Conservation (phyloP, 2,888 invertebrate genomes). For the Vannuccia rotundouncinata region DNA sequence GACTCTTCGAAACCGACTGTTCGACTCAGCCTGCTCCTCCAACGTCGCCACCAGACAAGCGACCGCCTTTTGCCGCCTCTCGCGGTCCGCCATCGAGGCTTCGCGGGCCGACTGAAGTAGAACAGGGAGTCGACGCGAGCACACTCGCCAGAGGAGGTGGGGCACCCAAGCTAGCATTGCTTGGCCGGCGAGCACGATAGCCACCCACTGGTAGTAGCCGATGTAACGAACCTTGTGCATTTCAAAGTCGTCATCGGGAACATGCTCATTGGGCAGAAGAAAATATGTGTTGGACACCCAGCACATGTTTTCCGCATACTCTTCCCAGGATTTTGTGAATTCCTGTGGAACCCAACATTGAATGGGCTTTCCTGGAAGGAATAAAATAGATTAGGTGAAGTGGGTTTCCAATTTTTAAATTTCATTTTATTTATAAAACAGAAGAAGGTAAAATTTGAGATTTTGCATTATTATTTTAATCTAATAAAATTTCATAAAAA, state of each 20-base stretch:
- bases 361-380: too few species aligned
- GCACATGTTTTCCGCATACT: slow-evolving; percentile 39
- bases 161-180: slow-evolving; percentile 38
- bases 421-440: too few species aligned
- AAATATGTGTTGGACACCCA: slow-evolving; percentile 40
- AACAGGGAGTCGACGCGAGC: slow-evolving; percentile 35
- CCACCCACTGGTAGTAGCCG: slow-evolving; percentile 39
- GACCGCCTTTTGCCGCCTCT: slow-evolving; percentile 35
- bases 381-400: too few species aligned
- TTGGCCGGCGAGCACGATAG: slow-evolving; percentile 38
- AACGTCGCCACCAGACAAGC: slow-evolving; percentile 36
- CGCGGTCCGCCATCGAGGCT: slow-evolving; percentile 37
- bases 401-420: too few species aligned
- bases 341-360: slow-evolving; percentile 40
- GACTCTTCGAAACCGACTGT: slow-evolving; percentile 31
- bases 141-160: slow-evolving; percentile 37
- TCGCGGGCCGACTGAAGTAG: slow-evolving; percentile 37
- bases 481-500: too few species aligned
- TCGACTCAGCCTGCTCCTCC: slow-evolving; percentile 38
- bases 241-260: slow-evolving; percentile 32
- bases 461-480: too few species aligned
- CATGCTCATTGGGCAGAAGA: slow-evolving; percentile 35
- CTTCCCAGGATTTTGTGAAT: slow-evolving; percentile 40
- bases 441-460: too few species aligned
- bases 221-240: slow-evolving; percentile 32